These are phyloP conservation scores for Gymnobelideus leadbeateri DNA, from an alignment of 2,113 vertebrate species.

Conservation along the genomic window DNA sequence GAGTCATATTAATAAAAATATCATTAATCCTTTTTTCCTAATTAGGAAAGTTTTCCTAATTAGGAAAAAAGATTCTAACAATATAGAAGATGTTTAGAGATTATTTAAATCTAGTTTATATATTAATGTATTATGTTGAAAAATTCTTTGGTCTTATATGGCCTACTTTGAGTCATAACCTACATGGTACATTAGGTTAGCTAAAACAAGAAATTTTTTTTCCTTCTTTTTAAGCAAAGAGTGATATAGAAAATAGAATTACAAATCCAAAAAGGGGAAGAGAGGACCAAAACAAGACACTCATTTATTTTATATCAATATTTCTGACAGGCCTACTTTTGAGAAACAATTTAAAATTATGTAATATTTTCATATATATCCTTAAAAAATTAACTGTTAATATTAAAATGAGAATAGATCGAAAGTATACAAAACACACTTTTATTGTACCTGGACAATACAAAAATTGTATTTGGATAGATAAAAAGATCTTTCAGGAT, in stretches of 20 bases:
- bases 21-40: neutral
- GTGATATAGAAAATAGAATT: neutral
- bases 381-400: neutral
- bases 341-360: neutral
- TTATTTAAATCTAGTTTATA: neutral
- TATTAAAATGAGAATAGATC: neutral
- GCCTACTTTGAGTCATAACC: neutral
- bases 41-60: neutral
- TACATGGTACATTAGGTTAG: neutral
- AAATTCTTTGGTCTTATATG: neutral
- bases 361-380: neutral
- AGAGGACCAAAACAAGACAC: neutral
- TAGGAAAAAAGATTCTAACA: neutral
- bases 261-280: neutral
- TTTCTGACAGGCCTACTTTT: neutral
- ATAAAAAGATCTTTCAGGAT: neutral
- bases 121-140: neutral
- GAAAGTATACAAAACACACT: neutral
- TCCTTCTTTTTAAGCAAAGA: neutral
- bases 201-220: neutral
- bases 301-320: neutral
- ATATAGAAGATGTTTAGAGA: neutral
- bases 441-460: neutral
- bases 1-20: neutral
- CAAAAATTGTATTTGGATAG: neutral